Conservation (phyloP, 2,113 vertebrate genomes). For the Gasterosteus aculeatus region DNA sequence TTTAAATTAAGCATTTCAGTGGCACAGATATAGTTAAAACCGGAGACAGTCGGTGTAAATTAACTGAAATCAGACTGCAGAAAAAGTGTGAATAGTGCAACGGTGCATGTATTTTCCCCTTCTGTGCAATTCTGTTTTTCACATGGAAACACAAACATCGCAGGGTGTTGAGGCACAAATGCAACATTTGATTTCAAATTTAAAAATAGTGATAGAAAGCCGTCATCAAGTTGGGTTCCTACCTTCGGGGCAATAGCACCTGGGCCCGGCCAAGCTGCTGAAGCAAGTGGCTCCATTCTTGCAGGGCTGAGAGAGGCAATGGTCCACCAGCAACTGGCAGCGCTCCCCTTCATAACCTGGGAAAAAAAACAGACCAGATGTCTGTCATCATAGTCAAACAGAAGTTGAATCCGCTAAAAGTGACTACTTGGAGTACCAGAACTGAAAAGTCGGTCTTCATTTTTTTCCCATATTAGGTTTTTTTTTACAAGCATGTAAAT, state of each 20-base stretch:
- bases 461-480: not conserved
- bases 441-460: not conserved
- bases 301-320: slow-evolving; percentile 90
- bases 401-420: not conserved
- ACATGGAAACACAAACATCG: not conserved
- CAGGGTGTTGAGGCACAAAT: not conserved
- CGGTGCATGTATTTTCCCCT: not conserved
- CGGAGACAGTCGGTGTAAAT: not conserved
- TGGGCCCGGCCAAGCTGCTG: slow-evolving; percentile 86
- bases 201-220: not conserved
- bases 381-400: not conserved
- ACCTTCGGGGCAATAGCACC: slow-evolving; percentile 94
- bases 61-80: slow-evolving; percentile 13
- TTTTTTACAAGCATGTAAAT: not conserved
- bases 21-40: slow-evolving; percentile 65
- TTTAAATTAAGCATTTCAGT: slow-evolving; percentile 71
- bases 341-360: slow-evolving; percentile 83
- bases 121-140: too few relatives aligned
- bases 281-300: slow-evolving; percentile 90
- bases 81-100: not conserved
- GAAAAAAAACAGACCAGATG: slow-evolving; percentile 3
- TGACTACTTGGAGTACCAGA: not conserved
- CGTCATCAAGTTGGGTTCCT: slow-evolving; percentile 28
- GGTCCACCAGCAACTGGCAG: slow-evolving; percentile 92
- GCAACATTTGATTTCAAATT: not conserved